These are phyloP conservation scores for Petromus typicus DNA, from an alignment of 2,113 vertebrate species.

Conservation along the genomic window DNA sequence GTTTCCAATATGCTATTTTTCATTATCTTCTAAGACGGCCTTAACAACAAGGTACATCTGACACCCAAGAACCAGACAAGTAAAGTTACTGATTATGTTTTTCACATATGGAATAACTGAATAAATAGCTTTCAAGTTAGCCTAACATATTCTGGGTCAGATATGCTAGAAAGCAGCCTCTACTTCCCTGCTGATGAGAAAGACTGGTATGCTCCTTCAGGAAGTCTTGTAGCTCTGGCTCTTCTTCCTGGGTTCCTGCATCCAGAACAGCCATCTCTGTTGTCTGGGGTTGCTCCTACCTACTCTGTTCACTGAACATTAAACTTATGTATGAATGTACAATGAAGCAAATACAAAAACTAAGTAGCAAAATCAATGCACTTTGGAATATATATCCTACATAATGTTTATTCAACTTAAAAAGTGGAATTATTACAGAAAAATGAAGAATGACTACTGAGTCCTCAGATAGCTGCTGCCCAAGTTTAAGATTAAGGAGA, in stretches of 20 bases:
- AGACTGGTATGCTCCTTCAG: not conserved
- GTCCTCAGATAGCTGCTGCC: not conserved
- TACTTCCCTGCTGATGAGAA: not conserved
- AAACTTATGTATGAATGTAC: not conserved
- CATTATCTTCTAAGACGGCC: not conserved
- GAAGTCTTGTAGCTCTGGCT: fast-evolving
- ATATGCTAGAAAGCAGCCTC: not conserved
- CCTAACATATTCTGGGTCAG: not conserved
- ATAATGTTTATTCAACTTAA: not conserved
- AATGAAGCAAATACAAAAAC: not conserved
- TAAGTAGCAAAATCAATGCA: fast-evolving
- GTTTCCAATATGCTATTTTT: not conserved
- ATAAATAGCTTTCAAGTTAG: not conserved
- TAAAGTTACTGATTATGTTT: not conserved
- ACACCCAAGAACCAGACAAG: not conserved
- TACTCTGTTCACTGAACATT: too few relatives aligned
- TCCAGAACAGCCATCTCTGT: not conserved
- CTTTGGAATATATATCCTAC: not conserved
- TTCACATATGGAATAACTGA: not conserved
- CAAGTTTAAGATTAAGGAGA: not conserved
- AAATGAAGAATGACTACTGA: not conserved
- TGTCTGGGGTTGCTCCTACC: not conserved
- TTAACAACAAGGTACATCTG: not conserved
- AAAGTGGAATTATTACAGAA: not conserved
- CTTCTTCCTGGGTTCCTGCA: not conserved